phyloP scores from a whole-genome alignment of 2,113 vertebrate genomes.

The Gulo gulo region DNA sequence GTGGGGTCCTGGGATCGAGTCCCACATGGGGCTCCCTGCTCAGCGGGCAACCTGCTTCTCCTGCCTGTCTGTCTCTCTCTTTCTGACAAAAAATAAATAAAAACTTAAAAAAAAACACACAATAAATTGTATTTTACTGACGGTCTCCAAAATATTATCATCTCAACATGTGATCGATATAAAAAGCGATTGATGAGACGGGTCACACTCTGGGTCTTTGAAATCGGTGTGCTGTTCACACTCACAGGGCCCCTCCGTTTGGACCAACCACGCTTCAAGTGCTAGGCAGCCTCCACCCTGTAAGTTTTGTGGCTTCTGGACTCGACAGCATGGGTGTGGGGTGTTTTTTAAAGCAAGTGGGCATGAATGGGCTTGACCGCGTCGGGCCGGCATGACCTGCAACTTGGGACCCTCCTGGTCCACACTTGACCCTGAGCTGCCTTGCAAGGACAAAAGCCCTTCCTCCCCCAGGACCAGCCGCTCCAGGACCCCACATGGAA shows the following conservation, averaged over 20 bases:
- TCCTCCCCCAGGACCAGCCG: too few relatives aligned
- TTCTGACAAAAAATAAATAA: not conserved
- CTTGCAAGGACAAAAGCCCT: not conserved
- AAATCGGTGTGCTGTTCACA: fast-evolving
- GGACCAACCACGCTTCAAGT: not conserved
- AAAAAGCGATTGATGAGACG: fast-evolving
- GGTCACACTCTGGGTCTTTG: not conserved
- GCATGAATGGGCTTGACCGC: fast-evolving
- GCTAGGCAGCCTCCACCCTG: fast-evolving
- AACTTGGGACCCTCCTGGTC: not conserved
- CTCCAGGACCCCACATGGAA: fast-evolving
- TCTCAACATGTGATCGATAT: not conserved
- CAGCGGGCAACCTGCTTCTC: not conserved
- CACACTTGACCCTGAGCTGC: not conserved
- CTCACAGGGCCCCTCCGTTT: not conserved
- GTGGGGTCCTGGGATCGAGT: not conserved
- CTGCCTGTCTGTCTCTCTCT: not conserved
- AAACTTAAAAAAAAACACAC: not conserved
- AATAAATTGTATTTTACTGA: not conserved
- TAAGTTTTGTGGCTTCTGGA: fast-evolving
- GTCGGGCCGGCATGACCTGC: fast-evolving
- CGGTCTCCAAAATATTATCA: not conserved
- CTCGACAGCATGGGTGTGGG: fast-evolving
- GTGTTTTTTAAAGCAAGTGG: not conserved
- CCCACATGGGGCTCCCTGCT: not conserved